Percentiles rank a stretch among this genome's conserved stretches.
Evolutionary conservation across 2,888 invertebrate species (phyloP).

Genomic region (Yponomeuta sedellus): DNA sequence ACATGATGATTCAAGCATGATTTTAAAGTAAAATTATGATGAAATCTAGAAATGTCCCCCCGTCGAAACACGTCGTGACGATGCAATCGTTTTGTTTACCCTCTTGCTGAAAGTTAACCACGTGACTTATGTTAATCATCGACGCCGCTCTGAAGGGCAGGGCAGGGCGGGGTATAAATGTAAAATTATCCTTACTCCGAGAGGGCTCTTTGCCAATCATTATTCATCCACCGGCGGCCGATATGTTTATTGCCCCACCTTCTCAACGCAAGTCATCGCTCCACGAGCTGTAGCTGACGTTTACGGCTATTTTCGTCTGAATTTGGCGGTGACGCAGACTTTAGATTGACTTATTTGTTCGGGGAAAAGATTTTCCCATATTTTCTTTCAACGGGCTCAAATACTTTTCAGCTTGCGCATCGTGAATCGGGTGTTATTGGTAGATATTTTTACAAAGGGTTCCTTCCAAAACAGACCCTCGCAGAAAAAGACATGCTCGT

Average conservation of each 20-base stretch:
- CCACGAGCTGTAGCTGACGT: slow-evolving; percentile 50
- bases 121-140: slow-evolving; percentile 1
- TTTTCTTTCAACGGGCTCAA: not conserved
- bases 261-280: slow-evolving; percentile 47
- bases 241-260: slow-evolving; percentile 51
- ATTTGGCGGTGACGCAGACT: slow-evolving; percentile 26
- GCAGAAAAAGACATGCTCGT: too few relatives aligned
- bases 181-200: not conserved
- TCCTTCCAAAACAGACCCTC: too few relatives aligned
- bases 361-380: not conserved
- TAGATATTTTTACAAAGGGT: not conserved
- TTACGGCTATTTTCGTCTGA: slow-evolving; percentile 53
- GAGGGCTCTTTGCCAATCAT: slow-evolving; percentile 55
- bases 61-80: not conserved
- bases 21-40: not conserved
- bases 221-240: slow-evolving; percentile 42
- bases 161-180: not conserved
- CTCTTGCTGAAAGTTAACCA: not conserved
- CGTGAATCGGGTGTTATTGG: not conserved
- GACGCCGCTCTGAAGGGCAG: not conserved
- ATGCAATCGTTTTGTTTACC: not conserved
- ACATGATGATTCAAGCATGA: not conserved
- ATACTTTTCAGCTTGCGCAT: not conserved
- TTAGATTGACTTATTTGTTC: slow-evolving; percentile 28
- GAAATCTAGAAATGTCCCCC: not conserved